Percentiles rank a stretch among this genome's conserved stretches.
These are phyloP conservation scores for Eilema caniola DNA, from an alignment of 2,888 invertebrate genomes.

Conservation along the genomic window DNA sequence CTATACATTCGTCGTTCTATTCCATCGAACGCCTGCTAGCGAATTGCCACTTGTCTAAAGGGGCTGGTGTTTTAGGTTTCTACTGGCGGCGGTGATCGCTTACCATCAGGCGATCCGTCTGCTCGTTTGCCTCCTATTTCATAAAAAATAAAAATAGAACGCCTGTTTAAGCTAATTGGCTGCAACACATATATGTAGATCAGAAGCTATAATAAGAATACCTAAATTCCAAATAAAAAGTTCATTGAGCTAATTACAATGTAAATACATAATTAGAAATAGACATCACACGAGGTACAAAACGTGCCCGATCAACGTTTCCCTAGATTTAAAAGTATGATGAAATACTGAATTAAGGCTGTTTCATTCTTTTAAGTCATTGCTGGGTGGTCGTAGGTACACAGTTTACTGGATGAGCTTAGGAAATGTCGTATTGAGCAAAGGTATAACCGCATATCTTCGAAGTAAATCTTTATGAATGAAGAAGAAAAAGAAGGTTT, in stretches of 20 bases:
- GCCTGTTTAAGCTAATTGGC: too few species aligned
- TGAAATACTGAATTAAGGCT: slow-evolving; percentile 20
- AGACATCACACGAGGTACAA: slow-evolving; percentile 19
- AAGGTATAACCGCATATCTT: too few species aligned
- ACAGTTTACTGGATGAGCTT: not conserved
- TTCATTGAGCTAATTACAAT: not conserved
- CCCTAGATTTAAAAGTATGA: slow-evolving; percentile 18
- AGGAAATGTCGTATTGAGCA: not conserved
- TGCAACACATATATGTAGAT: not conserved
- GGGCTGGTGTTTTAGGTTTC: too few species aligned
- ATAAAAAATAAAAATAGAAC: too few species aligned
- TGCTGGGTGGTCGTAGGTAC: not conserved
- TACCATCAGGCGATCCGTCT: too few species aligned
- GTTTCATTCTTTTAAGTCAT: not conserved
- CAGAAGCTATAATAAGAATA: not conserved
- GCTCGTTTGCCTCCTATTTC: too few species aligned
- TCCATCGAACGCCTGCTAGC: too few species aligned
- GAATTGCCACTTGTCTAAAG: too few species aligned
- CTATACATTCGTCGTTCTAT: too few species aligned
- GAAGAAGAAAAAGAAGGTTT: too few species aligned
- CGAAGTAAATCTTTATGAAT: too few species aligned
- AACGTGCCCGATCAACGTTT: slow-evolving; percentile 26
- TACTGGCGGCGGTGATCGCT: too few species aligned
- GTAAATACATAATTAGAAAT: not conserved
- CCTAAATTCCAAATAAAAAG: not conserved